phyloP scores from a whole-genome alignment of 2,113 vertebrate species.

The Aldabrachelys gigantea region DNA sequence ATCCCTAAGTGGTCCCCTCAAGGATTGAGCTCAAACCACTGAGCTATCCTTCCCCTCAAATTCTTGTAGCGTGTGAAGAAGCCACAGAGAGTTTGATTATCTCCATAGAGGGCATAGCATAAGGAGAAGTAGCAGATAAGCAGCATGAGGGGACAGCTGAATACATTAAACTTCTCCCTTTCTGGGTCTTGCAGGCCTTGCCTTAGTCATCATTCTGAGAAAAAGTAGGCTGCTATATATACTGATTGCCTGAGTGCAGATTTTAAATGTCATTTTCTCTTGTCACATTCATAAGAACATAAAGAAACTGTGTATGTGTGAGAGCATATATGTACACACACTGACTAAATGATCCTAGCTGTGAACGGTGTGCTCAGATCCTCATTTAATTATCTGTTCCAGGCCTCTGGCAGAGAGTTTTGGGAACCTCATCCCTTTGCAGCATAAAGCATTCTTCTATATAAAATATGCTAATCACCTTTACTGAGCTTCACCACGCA shows the following conservation, averaged over 20 bases:
- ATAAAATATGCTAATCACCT: constrained; percentile 26
- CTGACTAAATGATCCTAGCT: neutral
- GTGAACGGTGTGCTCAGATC: constrained; percentile 19
- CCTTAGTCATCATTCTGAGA: constrained; percentile 62
- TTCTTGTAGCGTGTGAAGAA: neutral
- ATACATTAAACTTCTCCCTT: constrained; percentile 25
- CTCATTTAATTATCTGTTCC: constrained; percentile 59
- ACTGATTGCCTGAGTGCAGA: constrained; percentile 61
- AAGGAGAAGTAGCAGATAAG: neutral
- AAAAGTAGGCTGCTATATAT: constrained; percentile 61
- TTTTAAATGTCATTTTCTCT: constrained; percentile 67
- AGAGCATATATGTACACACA: neutral
- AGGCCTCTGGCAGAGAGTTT: constrained; percentile 45
- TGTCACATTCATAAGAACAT: constrained; percentile 22
- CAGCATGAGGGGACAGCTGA: neutral
- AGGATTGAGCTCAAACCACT: too few relatives aligned
- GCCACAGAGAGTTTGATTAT: neutral
- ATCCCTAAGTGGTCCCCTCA: too few relatives aligned
- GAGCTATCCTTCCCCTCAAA: too few relatives aligned
- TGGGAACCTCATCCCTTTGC: neutral
- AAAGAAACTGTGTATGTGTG: constrained; percentile 34
- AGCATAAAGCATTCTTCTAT: constrained; percentile 29
- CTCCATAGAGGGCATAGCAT: neutral
- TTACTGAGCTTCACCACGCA: constrained; percentile 33
- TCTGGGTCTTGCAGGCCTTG: constrained; percentile 48